Evolutionary conservation across 1,140 invertebrate species (phyloP).

Genomic region (Notospermus geniculatus): DNA sequence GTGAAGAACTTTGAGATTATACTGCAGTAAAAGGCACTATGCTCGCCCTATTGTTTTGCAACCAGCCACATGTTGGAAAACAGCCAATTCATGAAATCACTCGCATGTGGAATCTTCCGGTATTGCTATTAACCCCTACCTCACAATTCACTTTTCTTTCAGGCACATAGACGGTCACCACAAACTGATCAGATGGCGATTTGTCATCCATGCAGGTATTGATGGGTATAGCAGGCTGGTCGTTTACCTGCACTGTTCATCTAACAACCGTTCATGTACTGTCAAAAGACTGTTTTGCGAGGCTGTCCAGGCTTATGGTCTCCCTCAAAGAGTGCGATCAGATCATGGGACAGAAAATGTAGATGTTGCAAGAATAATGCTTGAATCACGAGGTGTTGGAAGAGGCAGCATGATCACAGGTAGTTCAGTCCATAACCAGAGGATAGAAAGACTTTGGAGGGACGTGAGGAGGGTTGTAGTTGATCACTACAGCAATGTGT

Average conservation of each 20-base stretch:
- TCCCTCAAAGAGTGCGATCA: background rate
- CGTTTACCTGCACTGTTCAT: background rate
- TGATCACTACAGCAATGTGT: background rate
- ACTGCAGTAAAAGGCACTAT: too few species aligned
- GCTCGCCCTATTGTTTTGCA: background rate
- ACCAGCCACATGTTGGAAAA: background rate
- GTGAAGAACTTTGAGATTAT: too few species aligned
- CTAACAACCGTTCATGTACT: background rate
- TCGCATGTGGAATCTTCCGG: too few species aligned
- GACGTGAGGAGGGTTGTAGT: background rate
- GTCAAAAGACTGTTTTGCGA: background rate
- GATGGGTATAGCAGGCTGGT: background rate
- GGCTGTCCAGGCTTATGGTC: background rate
- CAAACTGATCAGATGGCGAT: constrained; percentile 1
- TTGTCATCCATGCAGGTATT: background rate
- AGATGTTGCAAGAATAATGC: background rate
- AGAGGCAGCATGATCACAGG: background rate
- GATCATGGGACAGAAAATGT: background rate
- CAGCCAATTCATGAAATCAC: background rate
- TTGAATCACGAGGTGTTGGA: background rate
- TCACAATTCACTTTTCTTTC: too few species aligned
- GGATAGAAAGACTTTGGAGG: background rate
- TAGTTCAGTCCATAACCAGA: background rate
- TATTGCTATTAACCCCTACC: too few species aligned
- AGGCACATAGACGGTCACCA: background rate